Conservation (phyloP, 2,888 invertebrate genomes). For the Tenthredo mesomela region DNA sequence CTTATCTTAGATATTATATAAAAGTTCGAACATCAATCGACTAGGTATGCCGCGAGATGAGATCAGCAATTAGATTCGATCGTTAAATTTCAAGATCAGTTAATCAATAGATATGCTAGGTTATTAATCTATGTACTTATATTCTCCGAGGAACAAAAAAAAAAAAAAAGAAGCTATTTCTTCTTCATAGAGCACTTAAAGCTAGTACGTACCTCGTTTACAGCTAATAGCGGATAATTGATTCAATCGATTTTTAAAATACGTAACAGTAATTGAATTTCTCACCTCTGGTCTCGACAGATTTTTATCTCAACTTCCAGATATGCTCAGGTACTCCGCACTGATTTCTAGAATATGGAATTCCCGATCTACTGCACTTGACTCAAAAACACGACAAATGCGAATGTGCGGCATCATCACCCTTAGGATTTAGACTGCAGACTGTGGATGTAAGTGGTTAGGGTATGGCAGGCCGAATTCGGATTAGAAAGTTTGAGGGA, state of each 20-base stretch:
- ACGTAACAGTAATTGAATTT: constrained; percentile 10
- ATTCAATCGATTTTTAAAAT: not conserved
- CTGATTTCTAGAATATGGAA: not conserved
- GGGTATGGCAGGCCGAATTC: constrained; percentile 37
- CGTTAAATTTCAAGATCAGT: constrained; percentile 10
- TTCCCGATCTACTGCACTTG: not conserved
- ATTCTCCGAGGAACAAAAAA: not conserved
- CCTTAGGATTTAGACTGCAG: constrained; percentile 11
- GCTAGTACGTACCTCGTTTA: not conserved
- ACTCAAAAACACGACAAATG: not conserved
- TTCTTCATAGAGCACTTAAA: not conserved
- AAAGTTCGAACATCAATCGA: not conserved
- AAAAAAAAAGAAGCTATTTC: not conserved
- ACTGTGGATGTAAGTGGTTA: not conserved
- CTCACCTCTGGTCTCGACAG: not conserved
- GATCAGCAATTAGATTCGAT: not conserved
- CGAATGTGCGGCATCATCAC: not conserved
- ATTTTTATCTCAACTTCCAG: not conserved
- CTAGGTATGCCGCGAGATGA: not conserved
- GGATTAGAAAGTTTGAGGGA: constrained; percentile 62
- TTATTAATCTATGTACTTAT: not conserved
- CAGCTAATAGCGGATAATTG: not conserved
- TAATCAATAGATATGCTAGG: not conserved
- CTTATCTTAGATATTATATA: not conserved
- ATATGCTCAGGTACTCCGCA: not conserved